Evolutionary conservation across 2,888 invertebrate genomes (phyloP).

Genomic region (Anagyrus pseudococci): DNA sequence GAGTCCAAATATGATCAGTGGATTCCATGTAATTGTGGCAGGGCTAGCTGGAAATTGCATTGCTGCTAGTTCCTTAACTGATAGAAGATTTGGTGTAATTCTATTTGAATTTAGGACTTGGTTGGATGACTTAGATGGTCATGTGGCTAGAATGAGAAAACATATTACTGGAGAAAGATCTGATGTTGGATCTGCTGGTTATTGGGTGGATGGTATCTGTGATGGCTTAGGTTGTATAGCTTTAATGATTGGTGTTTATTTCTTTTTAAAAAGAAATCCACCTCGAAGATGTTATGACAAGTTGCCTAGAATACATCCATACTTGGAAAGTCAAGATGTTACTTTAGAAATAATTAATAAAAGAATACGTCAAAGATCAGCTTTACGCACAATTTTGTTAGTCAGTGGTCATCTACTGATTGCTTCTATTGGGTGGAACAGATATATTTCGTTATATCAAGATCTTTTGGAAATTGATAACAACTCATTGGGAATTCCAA

Average conservation of each 20-base stretch:
- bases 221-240: conserved; percentile 80
- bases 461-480: conserved; percentile 74
- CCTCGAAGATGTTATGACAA: conserved; percentile 77
- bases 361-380: conserved; percentile 67
- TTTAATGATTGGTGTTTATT: conserved; percentile 73
- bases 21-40: conserved; percentile 79
- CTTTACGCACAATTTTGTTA: conserved; percentile 71
- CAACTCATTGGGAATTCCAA: conserved; percentile 46
- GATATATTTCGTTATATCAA: conserved; percentile 82
- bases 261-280: conserved; percentile 76
- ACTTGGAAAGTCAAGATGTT: conserved; percentile 60
- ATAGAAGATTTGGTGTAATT: conserved; percentile 76
- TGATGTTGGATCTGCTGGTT: conserved; percentile 81
- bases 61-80: conserved; percentile 74
- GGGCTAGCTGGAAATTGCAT: conserved; percentile 77
- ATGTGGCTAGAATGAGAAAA: conserved; percentile 79
- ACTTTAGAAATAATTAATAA: conserved; percentile 67
- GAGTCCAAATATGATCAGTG: conserved; percentile 85
- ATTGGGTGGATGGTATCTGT: conserved; percentile 83
- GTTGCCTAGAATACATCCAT: conserved; percentile 61
- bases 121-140: conserved; percentile 86
- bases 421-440: conserved; percentile 83
- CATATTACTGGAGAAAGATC: conserved; percentile 79
- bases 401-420: conserved; percentile 76
- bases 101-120: conserved; percentile 83